A percentile compares a stretch with the other conserved stretches of the same genome.
Conservation (phyloP, 2,797 vertebrate genomes). For the Premnoplex brunnescens region DNA sequence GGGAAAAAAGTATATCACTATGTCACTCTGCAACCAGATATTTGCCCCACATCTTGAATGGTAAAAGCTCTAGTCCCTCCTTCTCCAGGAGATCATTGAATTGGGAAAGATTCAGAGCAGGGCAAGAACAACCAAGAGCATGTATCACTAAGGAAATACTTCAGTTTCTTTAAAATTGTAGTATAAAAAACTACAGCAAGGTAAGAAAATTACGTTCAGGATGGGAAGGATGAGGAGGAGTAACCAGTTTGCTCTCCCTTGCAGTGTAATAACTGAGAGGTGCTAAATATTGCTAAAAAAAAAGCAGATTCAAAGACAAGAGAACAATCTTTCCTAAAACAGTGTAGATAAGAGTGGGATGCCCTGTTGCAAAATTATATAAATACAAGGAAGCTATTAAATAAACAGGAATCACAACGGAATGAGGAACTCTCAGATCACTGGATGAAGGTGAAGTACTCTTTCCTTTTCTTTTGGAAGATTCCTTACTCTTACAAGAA, state of each 20-base stretch:
- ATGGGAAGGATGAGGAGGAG: neutral
- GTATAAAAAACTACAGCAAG: neutral
- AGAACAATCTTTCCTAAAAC: neutral
- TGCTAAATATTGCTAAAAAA: neutral
- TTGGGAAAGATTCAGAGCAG: neutral
- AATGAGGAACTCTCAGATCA: neutral
- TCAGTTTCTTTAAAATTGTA: neutral
- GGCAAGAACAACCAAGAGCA: neutral
- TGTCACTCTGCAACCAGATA: neutral
- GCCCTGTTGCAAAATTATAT: neutral
- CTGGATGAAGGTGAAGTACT: neutral
- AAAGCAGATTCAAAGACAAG: neutral
- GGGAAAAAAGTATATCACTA: neutral
- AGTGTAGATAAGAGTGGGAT: neutral
- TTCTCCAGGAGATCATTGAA: neutral
- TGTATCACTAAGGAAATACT: neutral
- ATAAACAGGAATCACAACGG: neutral
- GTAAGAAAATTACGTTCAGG: neutral
- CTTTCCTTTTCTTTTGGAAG: neutral
- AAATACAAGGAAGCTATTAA: neutral
- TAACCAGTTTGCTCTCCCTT: neutral
- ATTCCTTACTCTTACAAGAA: neutral
- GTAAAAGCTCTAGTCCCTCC: neutral
- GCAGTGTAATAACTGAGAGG: neutral
- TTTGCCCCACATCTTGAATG: neutral